A percentile compares a stretch with the other conserved stretches of the same genome.
Conservation (phyloP, 2,797 vertebrate genomes). For the Poecilia wingei region DNA sequence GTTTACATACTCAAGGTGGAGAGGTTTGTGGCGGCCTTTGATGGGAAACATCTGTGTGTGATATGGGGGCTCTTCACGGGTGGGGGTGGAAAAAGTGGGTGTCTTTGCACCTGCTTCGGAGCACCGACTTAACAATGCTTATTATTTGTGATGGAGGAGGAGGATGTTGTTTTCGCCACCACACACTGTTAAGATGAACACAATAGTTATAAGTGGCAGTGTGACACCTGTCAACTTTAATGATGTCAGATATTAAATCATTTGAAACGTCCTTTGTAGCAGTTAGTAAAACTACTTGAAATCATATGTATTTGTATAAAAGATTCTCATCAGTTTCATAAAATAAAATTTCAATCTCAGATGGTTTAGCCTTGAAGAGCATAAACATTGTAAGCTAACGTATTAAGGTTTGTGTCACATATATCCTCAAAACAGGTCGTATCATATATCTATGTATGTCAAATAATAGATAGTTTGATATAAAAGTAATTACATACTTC, state of each 20-base stretch:
- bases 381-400: too few relatives aligned
- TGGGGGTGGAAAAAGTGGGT: conserved; percentile 89
- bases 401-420: neutral
- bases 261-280: neutral
- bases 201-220: conserved; percentile 64
- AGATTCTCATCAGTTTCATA: neutral
- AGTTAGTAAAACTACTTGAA: neutral
- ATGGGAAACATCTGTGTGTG: conserved; percentile 96
- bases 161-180: conserved; percentile 62
- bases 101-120: conserved; percentile 93
- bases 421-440: neutral
- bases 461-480: neutral
- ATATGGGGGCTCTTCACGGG: conserved; percentile 80
- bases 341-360: neutral
- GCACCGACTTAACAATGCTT: conserved; percentile 90
- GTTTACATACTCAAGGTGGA: conserved; percentile 87
- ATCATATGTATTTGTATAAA: neutral
- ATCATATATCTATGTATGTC: neutral
- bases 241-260: neutral
- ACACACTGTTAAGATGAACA: conserved; percentile 81
- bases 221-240: conserved; percentile 10
- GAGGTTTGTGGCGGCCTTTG: conserved; percentile 87
- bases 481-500: neutral
- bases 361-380: too few relatives aligned
- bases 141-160: conserved; percentile 84